Evolutionary conservation across 2,888 invertebrate species (phyloP).

Genomic region (Aelia acuminata): DNA sequence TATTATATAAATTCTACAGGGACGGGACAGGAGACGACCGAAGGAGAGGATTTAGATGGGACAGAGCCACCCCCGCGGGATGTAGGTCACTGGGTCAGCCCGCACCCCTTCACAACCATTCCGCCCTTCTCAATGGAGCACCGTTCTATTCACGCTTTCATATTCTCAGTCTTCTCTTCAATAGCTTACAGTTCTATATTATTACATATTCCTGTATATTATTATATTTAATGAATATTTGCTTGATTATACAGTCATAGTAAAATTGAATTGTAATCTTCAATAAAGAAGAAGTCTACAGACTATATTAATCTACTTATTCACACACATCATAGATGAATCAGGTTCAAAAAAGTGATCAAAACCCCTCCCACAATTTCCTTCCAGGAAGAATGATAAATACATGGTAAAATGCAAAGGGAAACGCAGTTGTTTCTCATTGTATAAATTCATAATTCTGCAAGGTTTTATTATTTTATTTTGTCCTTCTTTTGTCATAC

Average conservation of each 20-base stretch:
- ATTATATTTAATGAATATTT: no score
- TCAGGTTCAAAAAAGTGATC: no score
- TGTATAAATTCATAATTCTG: no score
- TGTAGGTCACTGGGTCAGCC: background rate
- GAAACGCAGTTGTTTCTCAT: background rate
- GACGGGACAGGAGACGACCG: background rate
- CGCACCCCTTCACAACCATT: background rate
- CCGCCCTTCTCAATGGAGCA: background rate
- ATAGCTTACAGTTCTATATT: background rate
- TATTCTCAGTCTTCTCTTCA: background rate
- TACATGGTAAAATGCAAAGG: background rate
- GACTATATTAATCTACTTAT: no score
- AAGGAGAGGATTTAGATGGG: background rate
- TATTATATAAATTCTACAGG: no score
- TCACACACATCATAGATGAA: no score
- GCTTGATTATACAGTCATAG: no score
- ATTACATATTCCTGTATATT: no score
- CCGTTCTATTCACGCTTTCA: background rate
- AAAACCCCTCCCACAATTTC: background rate
- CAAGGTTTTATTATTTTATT: no score
- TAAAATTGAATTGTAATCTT: no score
- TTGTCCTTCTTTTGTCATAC: no score
- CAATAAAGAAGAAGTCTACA: no score
- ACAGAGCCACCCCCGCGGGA: background rate
- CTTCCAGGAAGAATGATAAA: conserved; percentile 18